Evolutionary conservation across 2,888 invertebrate species (phyloP).

Genomic region (Auanema sp.): DNA sequence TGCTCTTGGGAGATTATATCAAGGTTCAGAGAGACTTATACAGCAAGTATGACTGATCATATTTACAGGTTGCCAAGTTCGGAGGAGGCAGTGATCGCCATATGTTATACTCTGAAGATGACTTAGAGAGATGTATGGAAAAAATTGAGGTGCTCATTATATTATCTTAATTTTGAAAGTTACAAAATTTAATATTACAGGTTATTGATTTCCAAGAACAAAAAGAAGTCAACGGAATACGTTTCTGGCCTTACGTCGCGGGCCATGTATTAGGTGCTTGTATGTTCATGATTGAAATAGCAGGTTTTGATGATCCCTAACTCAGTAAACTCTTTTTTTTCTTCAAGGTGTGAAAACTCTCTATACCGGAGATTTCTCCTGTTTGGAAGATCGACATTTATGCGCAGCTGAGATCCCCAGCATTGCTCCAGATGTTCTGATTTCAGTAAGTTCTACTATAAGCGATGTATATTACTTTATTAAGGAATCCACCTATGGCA

Average conservation of each 20-base stretch:
- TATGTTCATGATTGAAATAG: constrained; percentile 99
- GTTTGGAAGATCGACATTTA: constrained; percentile 96
- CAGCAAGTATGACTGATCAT: too few species aligned
- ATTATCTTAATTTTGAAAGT: neutral
- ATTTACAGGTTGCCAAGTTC: constrained; percentile 51
- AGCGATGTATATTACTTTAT: constrained; percentile 21
- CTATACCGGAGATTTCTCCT: constrained; percentile 91
- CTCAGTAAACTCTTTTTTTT: neutral
- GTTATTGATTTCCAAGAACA: constrained; percentile 75
- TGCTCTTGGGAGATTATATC: constrained; percentile 97
- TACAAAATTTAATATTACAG: too few species aligned
- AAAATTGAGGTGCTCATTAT: constrained; percentile 81
- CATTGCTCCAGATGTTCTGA: constrained; percentile 91
- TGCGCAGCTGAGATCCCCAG: constrained; percentile 99
- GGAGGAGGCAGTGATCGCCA: constrained; percentile 48
- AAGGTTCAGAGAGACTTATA: constrained; percentile 74
- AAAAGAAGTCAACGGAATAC: constrained; percentile 87
- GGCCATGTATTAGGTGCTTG: constrained; percentile 98
- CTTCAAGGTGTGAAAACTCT: constrained; percentile 73
- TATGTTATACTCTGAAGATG: constrained; percentile 94
- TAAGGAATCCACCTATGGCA: constrained; percentile 96
- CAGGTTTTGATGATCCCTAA: constrained; percentile 70
- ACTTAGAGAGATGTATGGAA: constrained; percentile 95
- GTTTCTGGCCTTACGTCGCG: constrained; percentile 98
- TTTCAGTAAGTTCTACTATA: constrained; percentile 72